Base-by-base conservation (phyloP, 2,797 vertebrate species). In the Dryobates pubescens region DNA sequence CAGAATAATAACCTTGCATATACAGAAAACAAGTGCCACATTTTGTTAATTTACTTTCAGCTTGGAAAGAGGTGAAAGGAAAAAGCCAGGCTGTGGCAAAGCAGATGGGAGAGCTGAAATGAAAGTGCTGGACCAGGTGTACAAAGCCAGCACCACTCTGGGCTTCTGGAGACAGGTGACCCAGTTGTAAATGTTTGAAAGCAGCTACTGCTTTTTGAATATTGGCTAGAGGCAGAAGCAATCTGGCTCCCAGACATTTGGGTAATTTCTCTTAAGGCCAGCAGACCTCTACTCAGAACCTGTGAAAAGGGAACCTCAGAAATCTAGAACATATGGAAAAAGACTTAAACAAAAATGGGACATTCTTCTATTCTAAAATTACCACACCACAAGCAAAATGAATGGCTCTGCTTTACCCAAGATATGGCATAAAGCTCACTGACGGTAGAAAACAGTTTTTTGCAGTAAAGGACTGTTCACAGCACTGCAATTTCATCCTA, bases 1-100 rank as follows among this genome's bases (percentile, higher is more conserved):
- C 95, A 95, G 79, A 47, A 13, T 73, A 89, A 9, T 74, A 92
- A 96, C 68, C 85, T 86, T 79, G 53, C 16, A 73, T 30, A 72
- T 57, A 63, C 7, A 65, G 49, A 86, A 92, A 91, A 74, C 27
- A 87, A 18, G 7, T 1, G 61, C 15, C 58, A 59, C 36, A 47
- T 2, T 59, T 81, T 80, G 61, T 67, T 82, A 78, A 69, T 53
- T 30, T 22, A 65, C 6, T 91, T 91, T 61, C 32, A 58, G 5
- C 24, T 86, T 67, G 68, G 83, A 80, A 81, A 79, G 24, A 47
- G 13, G 71, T 58, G 18, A 85, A 87, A 88, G 76, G 22, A 65
- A 91, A 86, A 91, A 84, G 14, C 3, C 34, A 76, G 24, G 18
- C 13, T 80, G 11, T 47, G 69, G n/a, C 53, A 56, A 71, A 75